These are phyloP conservation scores for Jacana jacana DNA, from an alignment of 2,113 vertebrate species.

Conservation along the genomic window DNA sequence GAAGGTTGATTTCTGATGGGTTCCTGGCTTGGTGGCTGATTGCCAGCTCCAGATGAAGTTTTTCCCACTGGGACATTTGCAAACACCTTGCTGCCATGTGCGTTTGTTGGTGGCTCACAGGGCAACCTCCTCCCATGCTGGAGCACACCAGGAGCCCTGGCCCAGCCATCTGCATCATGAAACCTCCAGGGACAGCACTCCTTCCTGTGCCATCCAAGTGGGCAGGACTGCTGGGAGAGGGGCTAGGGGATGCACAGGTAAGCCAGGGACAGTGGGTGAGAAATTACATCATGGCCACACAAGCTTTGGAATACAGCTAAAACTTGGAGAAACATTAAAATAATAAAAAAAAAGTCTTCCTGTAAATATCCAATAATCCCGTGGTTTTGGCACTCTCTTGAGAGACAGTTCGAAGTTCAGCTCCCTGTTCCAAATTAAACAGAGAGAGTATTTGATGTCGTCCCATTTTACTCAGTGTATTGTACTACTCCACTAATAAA, in stretches of 20 bases:
- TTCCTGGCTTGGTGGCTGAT: not conserved
- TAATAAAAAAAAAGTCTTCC: not conserved
- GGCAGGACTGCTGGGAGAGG: not conserved
- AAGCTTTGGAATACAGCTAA: not conserved
- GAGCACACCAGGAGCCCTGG: not conserved
- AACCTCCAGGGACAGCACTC: not conserved
- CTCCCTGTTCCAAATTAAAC: constrained; percentile 8
- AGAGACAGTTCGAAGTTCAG: not conserved
- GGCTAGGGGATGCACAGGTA: not conserved
- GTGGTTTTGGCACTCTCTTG: constrained; percentile 6
- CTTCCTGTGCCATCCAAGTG: accelerated
- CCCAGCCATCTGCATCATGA: not conserved
- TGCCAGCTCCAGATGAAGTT: not conserved
- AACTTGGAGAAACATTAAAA: not conserved
- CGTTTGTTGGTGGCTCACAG: not conserved
- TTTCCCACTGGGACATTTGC: not conserved
- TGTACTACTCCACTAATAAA: not conserved
- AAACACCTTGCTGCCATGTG: not conserved
- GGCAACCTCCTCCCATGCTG: not conserved
- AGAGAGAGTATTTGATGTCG: not conserved
- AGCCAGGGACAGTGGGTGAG: not conserved
- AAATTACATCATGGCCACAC: not conserved
- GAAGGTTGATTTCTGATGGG: not conserved
- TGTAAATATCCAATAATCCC: not conserved
- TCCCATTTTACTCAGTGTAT: not conserved